Conservation (phyloP, 2,113 vertebrate species). For the Ceuthmochares aereus region DNA sequence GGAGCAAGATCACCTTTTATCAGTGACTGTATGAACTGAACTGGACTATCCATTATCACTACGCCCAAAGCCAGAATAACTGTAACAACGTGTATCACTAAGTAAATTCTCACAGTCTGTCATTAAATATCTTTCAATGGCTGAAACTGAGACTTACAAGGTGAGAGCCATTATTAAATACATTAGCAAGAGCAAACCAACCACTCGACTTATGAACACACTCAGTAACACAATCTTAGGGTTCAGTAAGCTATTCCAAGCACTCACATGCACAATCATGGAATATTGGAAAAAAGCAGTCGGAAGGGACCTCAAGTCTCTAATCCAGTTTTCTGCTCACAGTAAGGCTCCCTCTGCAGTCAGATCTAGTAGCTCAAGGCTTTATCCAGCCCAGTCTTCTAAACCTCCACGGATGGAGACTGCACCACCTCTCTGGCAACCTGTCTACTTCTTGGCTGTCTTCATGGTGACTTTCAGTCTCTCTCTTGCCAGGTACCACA, state of each 20-base stretch:
- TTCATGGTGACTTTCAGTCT: neutral
- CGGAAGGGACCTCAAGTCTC: neutral
- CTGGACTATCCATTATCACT: neutral
- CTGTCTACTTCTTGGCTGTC: neutral
- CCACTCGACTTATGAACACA: accelerated
- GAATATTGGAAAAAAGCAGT: neutral
- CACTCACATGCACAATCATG: too few species aligned
- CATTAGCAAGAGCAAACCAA: neutral
- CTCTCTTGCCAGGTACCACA: too few species aligned
- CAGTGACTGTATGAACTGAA: neutral
- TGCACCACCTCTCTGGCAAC: too few species aligned
- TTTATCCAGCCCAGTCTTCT: neutral
- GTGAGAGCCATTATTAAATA: neutral
- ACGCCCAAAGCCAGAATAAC: neutral
- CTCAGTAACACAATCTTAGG: neutral
- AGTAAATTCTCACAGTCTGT: neutral
- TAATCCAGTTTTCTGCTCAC: neutral
- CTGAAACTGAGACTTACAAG: neutral
- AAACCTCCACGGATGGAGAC: neutral
- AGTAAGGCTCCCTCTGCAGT: neutral
- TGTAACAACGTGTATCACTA: neutral
- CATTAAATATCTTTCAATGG: neutral
- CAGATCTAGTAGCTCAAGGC: neutral
- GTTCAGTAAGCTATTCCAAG: neutral
- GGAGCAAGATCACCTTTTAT: neutral